Evolutionary conservation across 2,113 vertebrate genomes (phyloP).

Genomic region (Ancistrus triradiatus): DNA sequence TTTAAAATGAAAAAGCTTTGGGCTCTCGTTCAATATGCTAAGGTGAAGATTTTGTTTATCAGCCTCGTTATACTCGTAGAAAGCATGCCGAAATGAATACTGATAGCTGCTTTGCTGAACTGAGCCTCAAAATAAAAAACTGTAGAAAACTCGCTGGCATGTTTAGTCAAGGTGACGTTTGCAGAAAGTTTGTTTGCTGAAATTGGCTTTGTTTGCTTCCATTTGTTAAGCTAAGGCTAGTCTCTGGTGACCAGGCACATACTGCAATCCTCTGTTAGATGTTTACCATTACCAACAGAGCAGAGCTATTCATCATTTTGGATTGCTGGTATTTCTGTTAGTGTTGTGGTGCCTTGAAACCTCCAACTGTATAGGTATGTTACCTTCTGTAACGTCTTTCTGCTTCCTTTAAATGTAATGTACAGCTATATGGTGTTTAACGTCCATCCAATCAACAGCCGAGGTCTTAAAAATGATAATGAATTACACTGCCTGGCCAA

Average conservation of each 20-base stretch:
- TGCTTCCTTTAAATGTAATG: too few species aligned
- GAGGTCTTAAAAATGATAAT: too few species aligned
- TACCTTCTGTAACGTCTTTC: too few species aligned
- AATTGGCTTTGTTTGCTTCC: not conserved
- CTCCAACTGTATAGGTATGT: too few species aligned
- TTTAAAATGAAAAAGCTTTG: conserved; percentile 32
- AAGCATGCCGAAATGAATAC: conserved; percentile 1
- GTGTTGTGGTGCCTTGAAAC: conserved; percentile 1
- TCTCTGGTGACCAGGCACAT: conserved; percentile 32
- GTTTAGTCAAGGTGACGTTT: conserved; percentile 11
- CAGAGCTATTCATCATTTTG: conserved; percentile 46
- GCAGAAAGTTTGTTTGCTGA: conserved; percentile 7
- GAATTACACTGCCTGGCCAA: too few species aligned
- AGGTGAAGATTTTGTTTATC: too few species aligned
- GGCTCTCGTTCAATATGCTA: conserved; percentile 27
- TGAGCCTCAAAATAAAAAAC: conserved; percentile 18
- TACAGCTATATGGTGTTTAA: too few species aligned
- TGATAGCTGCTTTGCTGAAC: conserved; percentile 1
- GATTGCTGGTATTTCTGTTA: too few species aligned
- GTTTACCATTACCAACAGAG: conserved; percentile 54
- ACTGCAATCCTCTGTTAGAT: conserved; percentile 49
- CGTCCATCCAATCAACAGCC: too few species aligned
- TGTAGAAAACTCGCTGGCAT: conserved; percentile 1
- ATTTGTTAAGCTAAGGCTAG: conserved; percentile 28
- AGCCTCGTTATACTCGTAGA: too few species aligned